Conservation (phyloP, 2,888 invertebrate species). For the Polymixis lichenea region DNA sequence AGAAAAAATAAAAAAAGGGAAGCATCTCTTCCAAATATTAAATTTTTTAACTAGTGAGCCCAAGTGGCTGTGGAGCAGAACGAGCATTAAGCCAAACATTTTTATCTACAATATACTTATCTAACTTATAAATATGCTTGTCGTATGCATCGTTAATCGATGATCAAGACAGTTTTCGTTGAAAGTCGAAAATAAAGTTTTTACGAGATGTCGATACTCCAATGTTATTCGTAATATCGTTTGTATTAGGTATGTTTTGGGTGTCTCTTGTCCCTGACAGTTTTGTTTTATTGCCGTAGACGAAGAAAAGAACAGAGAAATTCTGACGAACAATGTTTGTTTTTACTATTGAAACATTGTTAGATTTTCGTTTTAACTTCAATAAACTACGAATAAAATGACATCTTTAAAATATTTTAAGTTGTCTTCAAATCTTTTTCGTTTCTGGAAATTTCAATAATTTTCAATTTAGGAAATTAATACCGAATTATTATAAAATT, state of each 20-base stretch:
- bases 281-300: constrained; percentile 44
- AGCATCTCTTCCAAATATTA: too few species aligned
- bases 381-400: background rate
- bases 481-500: background rate
- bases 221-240: constrained; percentile 48
- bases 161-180: constrained; percentile 9
- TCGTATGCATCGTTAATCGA: constrained; percentile 9
- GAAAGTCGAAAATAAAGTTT: constrained; percentile 26
- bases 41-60: too few species aligned
- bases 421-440: background rate
- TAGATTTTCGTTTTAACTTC: background rate
- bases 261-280: constrained; percentile 25
- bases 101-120: too few species aligned
- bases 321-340: background rate
- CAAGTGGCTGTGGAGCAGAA: too few species aligned
- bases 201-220: constrained; percentile 16
- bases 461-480: background rate
- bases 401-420: background rate
- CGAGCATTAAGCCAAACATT: too few species aligned
- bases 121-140: too few species aligned
- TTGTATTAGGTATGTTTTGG: constrained; percentile 35
- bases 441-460: background rate
- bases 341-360: background rate
- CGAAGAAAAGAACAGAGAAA: constrained; percentile 14
- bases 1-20: too few species aligned